Base-by-base conservation (phyloP, 2,113 vertebrate genomes). In the Coptodon rendalli region DNA sequence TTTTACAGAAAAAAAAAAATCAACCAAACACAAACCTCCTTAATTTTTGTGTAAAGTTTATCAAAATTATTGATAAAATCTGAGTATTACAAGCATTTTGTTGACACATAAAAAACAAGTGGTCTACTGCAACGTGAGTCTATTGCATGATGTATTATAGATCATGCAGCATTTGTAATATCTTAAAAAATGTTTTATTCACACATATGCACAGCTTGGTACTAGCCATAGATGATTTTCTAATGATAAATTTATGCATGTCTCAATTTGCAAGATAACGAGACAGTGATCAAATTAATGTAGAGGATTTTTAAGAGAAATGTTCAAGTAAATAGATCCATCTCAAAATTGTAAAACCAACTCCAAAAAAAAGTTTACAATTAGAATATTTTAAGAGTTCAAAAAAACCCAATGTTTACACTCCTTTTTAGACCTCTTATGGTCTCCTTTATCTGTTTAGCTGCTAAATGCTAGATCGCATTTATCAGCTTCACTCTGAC, bases 281-380 rank as follows among this genome's bases (percentile, higher is more conserved):
- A 68, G 34, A 45, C 14, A 76, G 43, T 1, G 9, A 29, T 76
- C 9, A 76, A 48, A 76, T 76, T 19, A 76, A 31, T 76, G 71
- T 19, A 48, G 71, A 76, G 24, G 43, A 76, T 50, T 76, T 76
- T 50, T 50, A 45, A 76, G 40, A 71, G n/a, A 71, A 71, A 24
- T 6, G 7, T 11, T 71, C 5, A 27, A 45, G 40, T 45, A 45
- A 73, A 73, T 45, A 10, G 40, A 48, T 19, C 24, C 0, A 63
- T n/a, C 7, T 63, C 40, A 63, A 48, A 34, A 63, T 48, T 50
- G 34, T 17, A 56, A 22, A 80, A 38, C 0, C 52, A 7, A 13
- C n/a, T 2, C 5, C 0, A 0, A 5, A 31, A n/a, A 14, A 9
- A 43, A 6, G 17, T 36, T 48, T 52, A 13, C 11, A 52, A 31